Base-by-base conservation (phyloP, 30 jellyfish, hydroid and myxozoan species). In the Rhopilema esculentum region DNA sequence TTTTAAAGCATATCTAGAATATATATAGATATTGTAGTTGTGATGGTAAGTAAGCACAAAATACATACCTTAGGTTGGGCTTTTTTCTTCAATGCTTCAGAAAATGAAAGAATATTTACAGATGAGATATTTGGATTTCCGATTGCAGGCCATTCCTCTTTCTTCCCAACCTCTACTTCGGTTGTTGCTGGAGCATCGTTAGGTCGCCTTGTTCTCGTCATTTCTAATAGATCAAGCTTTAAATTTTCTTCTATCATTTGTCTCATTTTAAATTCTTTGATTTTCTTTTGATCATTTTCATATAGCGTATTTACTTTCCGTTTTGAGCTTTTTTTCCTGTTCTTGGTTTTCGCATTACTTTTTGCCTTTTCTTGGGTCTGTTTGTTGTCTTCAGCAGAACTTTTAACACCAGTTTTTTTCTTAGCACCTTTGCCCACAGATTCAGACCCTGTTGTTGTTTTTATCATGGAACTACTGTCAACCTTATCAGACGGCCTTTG, bases 281-380 rank as follows among this genome's bases (percentile, higher is more conserved):
- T 85, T 66, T 85, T 85, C 79, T 85, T 74, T 66, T 85, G 88
- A 64, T 85, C 94, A 66, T 85, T 85, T 4, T 85, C 94, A 64
- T 85, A 85, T 77, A 85, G 65, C 8, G 86, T 81, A 67, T 32
- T 74, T 48, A 61, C 94, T 69, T 85, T 85, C 53, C 67, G 62
- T 50, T 85, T 85, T 15, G 83, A 19, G 61, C 66, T 85, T n/a
- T 85, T 85, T 23, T 63, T 85, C 50, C 29, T 50, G 12, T 50
- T 32, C 30, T 61, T 30, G 31, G 61, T 53, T 68, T 62, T 65
- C 31, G 16, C 50, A 31, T 67, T 81, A 8, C 26, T 31, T 30
- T 63, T 72, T 62, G 50, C 84, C 9, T 22, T 84, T n/a, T 16
- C 64, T n/a, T 74, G 20, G 0, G 25, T 61, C 21, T 49, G 49